phyloP scores from a whole-genome alignment of 2,113 vertebrate genomes.

The Lepus americanus region DNA sequence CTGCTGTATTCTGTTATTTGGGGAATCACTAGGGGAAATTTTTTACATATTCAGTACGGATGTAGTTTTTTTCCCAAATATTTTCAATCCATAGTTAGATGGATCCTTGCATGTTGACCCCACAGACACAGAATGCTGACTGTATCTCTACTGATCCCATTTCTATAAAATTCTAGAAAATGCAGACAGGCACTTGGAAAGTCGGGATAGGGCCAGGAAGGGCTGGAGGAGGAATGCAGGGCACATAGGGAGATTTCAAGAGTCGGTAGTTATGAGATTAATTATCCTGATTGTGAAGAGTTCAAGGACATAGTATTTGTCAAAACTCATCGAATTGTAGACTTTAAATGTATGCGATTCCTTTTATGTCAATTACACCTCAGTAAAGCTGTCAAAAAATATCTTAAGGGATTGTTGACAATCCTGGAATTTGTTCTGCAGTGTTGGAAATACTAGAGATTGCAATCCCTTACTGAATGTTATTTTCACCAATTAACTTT shows the following conservation, averaged over 20 bases:
- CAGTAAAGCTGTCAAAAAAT: neutral
- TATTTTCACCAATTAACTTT: neutral
- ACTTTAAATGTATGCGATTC: neutral
- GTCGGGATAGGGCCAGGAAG: accelerated
- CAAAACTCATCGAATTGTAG: neutral
- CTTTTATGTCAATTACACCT: neutral
- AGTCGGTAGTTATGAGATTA: too few species aligned
- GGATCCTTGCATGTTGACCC: neutral
- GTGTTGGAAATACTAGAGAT: neutral
- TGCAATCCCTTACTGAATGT: neutral
- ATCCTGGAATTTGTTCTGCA: neutral
- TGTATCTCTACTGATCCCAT: neutral
- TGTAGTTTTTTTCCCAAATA: neutral
- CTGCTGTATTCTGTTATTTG: neutral
- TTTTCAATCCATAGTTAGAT: neutral
- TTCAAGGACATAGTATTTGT: neutral
- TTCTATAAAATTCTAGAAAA: conserved; percentile 30
- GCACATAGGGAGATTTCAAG: neutral
- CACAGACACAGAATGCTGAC: neutral
- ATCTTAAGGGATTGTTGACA: neutral
- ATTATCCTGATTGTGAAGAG: neutral
- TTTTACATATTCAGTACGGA: neutral
- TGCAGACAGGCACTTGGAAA: neutral
- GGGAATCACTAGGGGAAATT: too few species aligned
- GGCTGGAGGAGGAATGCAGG: neutral